Conservation (phyloP, 2,797 vertebrate genomes). For the Lithobates sylvaticus region DNA sequence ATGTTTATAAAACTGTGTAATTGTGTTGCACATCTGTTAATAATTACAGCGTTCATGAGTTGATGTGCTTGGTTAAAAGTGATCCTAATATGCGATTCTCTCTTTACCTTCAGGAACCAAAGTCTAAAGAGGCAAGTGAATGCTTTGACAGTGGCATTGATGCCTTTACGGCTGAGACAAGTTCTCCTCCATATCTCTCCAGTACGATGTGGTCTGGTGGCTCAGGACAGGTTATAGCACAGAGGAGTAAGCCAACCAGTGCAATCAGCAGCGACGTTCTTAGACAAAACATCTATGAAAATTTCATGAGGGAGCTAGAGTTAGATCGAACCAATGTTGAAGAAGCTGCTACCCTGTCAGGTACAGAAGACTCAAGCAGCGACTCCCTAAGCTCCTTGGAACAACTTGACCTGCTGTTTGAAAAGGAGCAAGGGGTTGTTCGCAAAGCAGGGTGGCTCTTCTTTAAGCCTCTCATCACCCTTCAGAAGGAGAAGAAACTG, state of each 20-base stretch:
- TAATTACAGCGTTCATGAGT: background rate
- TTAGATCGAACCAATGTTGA: slow-evolving; percentile 80
- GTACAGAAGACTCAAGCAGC: slow-evolving; percentile 86
- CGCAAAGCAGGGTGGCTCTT: slow-evolving; percentile 93
- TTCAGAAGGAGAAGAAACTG: slow-evolving; percentile 94
- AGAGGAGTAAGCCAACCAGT: slow-evolving; percentile 78
- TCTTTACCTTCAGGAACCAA: slow-evolving; percentile 80
- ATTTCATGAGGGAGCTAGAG: slow-evolving; percentile 94
- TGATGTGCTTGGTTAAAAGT: background rate
- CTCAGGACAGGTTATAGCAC: slow-evolving; percentile 80
- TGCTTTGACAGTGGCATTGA: slow-evolving; percentile 90
- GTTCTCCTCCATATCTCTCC: slow-evolving; percentile 82
- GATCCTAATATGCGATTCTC: background rate
- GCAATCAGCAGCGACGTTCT: slow-evolving; percentile 83
- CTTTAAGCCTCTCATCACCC: slow-evolving; percentile 90
- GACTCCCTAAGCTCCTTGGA: slow-evolving; percentile 90
- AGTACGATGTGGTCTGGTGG: slow-evolving; percentile 82
- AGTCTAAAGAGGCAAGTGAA: slow-evolving; percentile 86
- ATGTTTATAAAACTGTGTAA: background rate
- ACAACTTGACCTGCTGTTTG: slow-evolving; percentile 89
- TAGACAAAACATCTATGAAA: slow-evolving; percentile 92
- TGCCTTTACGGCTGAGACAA: slow-evolving; percentile 82
- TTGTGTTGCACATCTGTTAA: background rate
- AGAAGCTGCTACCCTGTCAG: slow-evolving; percentile 80
- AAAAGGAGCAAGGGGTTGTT: slow-evolving; percentile 95